Evolutionary conservation across 2,797 vertebrate species (phyloP).

Genomic region (Emys orbicularis): DNA sequence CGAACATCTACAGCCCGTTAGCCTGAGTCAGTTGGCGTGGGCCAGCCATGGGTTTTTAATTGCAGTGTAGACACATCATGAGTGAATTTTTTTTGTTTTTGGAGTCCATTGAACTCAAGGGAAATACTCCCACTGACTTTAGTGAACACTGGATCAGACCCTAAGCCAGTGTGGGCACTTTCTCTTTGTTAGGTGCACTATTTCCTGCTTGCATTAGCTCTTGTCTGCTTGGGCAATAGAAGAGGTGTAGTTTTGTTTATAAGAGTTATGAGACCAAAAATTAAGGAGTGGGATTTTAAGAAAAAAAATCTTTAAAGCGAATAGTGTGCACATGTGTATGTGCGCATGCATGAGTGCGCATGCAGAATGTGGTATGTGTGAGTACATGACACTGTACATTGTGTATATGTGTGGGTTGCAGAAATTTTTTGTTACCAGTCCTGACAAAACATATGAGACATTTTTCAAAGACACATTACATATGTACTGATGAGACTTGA

Average conservation of each 20-base stretch:
- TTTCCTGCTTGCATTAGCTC: not conserved
- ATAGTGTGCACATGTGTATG: not conserved
- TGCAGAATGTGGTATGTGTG: not conserved
- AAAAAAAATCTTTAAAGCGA: not conserved
- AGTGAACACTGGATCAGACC: not conserved
- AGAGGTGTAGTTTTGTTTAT: not conserved
- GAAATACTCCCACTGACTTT: not conserved
- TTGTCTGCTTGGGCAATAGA: not conserved
- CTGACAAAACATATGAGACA: slow-evolving; percentile 16
- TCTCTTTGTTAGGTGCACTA: not conserved
- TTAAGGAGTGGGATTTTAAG: not conserved
- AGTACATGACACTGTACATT: slow-evolving; percentile 1
- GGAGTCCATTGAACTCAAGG: too few relatives aligned
- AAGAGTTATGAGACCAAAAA: not conserved
- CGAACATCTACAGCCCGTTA: not conserved
- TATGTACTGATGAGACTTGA: slow-evolving; percentile 55
- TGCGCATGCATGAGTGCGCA: too few relatives aligned
- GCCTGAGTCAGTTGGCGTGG: not conserved
- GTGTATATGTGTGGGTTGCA: not conserved
- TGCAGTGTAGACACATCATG: not conserved
- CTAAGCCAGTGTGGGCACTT: not conserved
- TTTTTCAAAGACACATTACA: slow-evolving; percentile 37
- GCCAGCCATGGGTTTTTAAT: not conserved
- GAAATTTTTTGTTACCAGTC: slow-evolving; percentile 23
- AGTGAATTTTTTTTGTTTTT: not conserved